Base-by-base conservation (phyloP, 2,888 invertebrate genomes). In the Latrodectus elegans region DNA sequence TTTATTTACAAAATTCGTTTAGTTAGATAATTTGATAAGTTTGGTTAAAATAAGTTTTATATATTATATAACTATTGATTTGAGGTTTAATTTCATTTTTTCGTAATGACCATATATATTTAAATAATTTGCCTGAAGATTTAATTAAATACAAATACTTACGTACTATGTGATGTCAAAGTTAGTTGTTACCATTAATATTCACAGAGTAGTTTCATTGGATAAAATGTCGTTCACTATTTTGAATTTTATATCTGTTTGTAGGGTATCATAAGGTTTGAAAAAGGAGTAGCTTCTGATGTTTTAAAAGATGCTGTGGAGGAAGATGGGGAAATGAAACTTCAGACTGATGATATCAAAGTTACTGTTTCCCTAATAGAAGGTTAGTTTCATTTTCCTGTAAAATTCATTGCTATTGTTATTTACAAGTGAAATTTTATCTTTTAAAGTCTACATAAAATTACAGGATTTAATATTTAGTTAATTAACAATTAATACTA, bases 251-350 rank as follows among this genome's bases (percentile, higher is more conserved):
- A 38, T 38, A 38, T 38, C 38, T 12, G 4, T 71, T 89, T 90
- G 12, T 84, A 92, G 91, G 91, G 91, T n/a, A 88, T 91, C 76
- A 91, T 92, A 26, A 91, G 94, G 71, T 91, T 92, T 85, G 91
- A 91, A 64, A 91, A 91, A 60, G 91, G 91, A 55, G 91, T 91
- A 71, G 90, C 90, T 73, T 91, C 91, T 8, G 89, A 89, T 14
- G 89, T 88, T 49, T 91, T 90, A 4, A 82, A 91, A 71, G 76
- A 85, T 52, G 52, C 60, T 14, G 38, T n/a, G 11, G 77, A 79
- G 26, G 88, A 86, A 65, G 86, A 77, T 60, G 84, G 78, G 14
- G 83, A 60, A 10, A 76, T 64, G 12, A 89, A 89, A 52, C 64
- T 84, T 4, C 49, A 84, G 53, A 70, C 77, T 52, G 65, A 17